A percentile compares a stretch with the other conserved stretches of the same genome.
Conservation (phyloP, 2,113 vertebrate species). For the Scopus umbretta region DNA sequence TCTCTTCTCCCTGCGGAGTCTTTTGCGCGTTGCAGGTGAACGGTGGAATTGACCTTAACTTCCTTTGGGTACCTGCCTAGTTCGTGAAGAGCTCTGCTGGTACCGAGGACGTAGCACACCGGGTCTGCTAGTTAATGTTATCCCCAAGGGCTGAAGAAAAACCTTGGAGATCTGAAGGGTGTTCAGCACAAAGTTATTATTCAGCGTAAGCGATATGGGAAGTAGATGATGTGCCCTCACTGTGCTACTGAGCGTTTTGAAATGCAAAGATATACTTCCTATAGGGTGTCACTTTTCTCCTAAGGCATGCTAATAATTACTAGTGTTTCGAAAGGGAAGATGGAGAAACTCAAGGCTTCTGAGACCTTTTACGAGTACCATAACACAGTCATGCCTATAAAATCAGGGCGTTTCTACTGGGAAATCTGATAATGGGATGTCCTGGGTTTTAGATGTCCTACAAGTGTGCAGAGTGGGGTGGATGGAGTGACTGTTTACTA, state of each 20-base stretch:
- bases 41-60: background rate
- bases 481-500: background rate
- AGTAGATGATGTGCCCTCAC: background rate
- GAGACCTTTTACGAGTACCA: background rate
- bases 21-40: background rate
- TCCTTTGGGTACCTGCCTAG: background rate
- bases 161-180: background rate
- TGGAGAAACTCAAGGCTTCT: background rate
- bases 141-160: background rate
- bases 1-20: too few species aligned
- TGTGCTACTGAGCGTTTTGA: background rate
- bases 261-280: background rate
- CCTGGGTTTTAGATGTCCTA: background rate
- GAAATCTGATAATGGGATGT: background rate
- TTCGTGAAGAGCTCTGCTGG: background rate
- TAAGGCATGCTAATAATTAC: background rate
- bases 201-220: background rate
- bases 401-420: background rate
- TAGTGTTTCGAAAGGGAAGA: background rate
- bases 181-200: background rate
- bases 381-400: background rate
- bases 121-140: background rate
- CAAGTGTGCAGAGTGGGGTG: background rate
- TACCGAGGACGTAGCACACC: accelerated
- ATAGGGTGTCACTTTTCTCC: background rate